Evolutionary conservation across 2,888 invertebrate genomes (phyloP), one percentile per base, ranked within the genome.

Genomic region (Agriopis marginaria): DNA sequence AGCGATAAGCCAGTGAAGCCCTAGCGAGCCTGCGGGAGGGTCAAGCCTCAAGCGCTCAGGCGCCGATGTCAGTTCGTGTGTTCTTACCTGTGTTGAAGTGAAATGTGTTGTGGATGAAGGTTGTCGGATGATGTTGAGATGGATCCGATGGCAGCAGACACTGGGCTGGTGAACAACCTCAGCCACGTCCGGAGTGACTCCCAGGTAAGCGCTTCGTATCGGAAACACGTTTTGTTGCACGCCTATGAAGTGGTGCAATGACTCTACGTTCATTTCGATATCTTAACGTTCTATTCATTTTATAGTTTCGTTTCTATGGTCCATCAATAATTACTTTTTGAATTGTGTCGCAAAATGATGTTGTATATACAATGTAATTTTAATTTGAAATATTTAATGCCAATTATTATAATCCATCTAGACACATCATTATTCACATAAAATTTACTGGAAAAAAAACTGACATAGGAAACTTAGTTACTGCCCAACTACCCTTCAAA

Each of bases 161-260:
- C 88, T 89, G 93, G 92, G 82, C 88, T 92, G 86, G 92, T 91
- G 86, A 94, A 94, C 85, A 94, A 94, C 90, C 86, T 93, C 87
- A 92, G 92, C 86, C 94, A 94, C 82, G 91, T 88, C 88, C 92
- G 93, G 85, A 93, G 84, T 83, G 94, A 94, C 72, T 92, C 93
- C 83, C 94, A 94, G 94, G 94, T 94, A 90, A 92, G 93, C 85
- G 84, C 85, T 89, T 90, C 88, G 87, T 86, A 86, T 87, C 88
- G 82, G 82, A 89, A 92, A 91, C 93, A 90, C 89, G 92, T 93
- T 93, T 91, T 79, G 87, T 86, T 89, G 89, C 90, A 90, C 88
- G 83, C 86, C 89, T 92, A 90, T 89, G 88, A 88, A 86, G 87
- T 88, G 88, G 90, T 91, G 89, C 92, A 92, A 88, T 90, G 89